These are phyloP conservation scores for Australoheros facetus DNA, from an alignment of 2,797 vertebrate species.

Conservation along the genomic window DNA sequence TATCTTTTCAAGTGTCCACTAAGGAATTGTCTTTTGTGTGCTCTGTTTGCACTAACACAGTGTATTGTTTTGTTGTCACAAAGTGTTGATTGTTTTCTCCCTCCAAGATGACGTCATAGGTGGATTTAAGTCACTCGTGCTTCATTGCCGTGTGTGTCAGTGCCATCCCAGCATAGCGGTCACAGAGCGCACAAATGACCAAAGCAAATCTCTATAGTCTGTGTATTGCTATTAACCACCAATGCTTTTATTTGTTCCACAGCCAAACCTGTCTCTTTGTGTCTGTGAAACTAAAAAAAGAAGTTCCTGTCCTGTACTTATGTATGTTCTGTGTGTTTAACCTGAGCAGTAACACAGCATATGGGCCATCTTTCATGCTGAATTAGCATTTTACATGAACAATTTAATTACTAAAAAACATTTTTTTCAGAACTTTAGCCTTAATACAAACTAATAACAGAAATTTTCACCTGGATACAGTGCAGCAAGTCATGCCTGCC, in stretches of 20 bases:
- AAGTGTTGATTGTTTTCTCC: constrained; percentile 73
- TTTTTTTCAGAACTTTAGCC: background rate
- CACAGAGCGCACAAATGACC: constrained; percentile 34
- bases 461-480: constrained; percentile 10
- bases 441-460: background rate
- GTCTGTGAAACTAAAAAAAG: constrained; percentile 5
- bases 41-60: constrained; percentile 58
- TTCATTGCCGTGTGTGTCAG: constrained; percentile 61
- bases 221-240: constrained; percentile 58
- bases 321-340: constrained; percentile 47
- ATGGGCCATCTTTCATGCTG: background rate
- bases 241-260: constrained; percentile 62
- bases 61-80: constrained; percentile 70
- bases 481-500: constrained; percentile 2
- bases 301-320: constrained; percentile 41
- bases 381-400: background rate
- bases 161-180: constrained; percentile 55
- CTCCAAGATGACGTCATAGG: constrained; percentile 65
- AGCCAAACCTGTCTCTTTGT: constrained; percentile 25
- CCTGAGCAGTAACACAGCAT: constrained; percentile 10
- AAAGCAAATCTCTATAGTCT: constrained; percentile 29
- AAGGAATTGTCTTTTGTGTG: constrained; percentile 57
- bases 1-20: constrained; percentile 25
- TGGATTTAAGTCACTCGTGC: constrained; percentile 59
- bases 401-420: background rate